These are phyloP conservation scores for Acholoe squamosa DNA, from an alignment of 2,888 invertebrate genomes.

Conservation along the genomic window DNA sequence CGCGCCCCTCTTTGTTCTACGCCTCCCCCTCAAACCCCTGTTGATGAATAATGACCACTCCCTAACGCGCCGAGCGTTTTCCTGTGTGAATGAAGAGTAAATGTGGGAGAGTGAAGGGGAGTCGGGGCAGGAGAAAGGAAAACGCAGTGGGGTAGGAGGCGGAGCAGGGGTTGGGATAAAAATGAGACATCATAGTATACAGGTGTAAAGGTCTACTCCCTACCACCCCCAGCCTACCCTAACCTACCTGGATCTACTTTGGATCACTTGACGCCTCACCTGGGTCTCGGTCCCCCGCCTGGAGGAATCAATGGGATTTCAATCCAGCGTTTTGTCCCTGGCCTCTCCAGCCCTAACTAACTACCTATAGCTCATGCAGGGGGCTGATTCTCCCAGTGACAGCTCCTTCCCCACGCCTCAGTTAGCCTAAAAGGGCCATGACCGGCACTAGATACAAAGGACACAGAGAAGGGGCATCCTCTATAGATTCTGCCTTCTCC, in stretches of 20 bases:
- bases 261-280: not conserved
- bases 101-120: not conserved
- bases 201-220: not conserved
- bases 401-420: conserved; percentile 4
- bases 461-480: not conserved
- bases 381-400: not conserved
- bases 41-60: too few species aligned
- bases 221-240: not conserved
- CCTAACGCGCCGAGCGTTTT: not conserved
- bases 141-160: not conserved
- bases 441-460: not conserved
- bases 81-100: not conserved
- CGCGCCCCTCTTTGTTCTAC: too few species aligned
- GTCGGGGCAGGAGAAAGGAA: not conserved
- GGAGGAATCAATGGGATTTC: not conserved
- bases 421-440: not conserved
- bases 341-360: not conserved
- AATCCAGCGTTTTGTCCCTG: not conserved
- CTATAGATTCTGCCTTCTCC: conserved; percentile 13
- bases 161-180: conserved; percentile 14
- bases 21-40: too few species aligned
- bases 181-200: conserved; percentile 15
- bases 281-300: not conserved
- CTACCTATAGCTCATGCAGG: not conserved
- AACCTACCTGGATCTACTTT: not conserved